Evolutionary conservation across 2,888 invertebrate species (phyloP).

Genomic region (Didymodactylos carnosus): DNA sequence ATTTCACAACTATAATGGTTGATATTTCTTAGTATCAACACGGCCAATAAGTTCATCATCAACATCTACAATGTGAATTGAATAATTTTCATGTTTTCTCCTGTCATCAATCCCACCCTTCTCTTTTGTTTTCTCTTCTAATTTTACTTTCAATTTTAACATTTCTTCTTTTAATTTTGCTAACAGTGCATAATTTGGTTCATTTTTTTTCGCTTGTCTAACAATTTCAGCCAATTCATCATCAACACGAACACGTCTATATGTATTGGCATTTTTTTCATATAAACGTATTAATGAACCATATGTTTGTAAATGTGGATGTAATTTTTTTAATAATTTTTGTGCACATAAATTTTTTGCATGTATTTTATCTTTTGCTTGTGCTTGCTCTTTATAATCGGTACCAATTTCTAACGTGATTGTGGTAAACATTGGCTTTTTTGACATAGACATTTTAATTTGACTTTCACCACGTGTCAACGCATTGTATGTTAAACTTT

Average conservation of each 20-base stretch:
- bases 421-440: not conserved
- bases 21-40: no score
- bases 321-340: slow-evolving; percentile 68
- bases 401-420: not conserved
- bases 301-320: slow-evolving; percentile 83
- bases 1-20: no score
- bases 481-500: not conserved
- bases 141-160: not conserved
- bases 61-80: not conserved
- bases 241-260: not conserved
- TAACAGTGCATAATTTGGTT: slow-evolving; percentile 7
- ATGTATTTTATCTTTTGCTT: slow-evolving; percentile 5
- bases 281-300: slow-evolving; percentile 77
- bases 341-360: slow-evolving; percentile 44
- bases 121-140: no score
- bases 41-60: not conserved
- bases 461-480: not conserved
- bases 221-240: not conserved
- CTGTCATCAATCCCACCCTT: no score
- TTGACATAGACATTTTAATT: not conserved
- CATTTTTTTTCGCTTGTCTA: not conserved
- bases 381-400: slow-evolving; percentile 5
- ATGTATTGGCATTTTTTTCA: slow-evolving; percentile 42
- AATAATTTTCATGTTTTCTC: not conserved
- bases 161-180: slow-evolving; percentile 13